Evolutionary conservation across 2,113 vertebrate species (phyloP).

Genomic region (Brachypteracias leptosomus): DNA sequence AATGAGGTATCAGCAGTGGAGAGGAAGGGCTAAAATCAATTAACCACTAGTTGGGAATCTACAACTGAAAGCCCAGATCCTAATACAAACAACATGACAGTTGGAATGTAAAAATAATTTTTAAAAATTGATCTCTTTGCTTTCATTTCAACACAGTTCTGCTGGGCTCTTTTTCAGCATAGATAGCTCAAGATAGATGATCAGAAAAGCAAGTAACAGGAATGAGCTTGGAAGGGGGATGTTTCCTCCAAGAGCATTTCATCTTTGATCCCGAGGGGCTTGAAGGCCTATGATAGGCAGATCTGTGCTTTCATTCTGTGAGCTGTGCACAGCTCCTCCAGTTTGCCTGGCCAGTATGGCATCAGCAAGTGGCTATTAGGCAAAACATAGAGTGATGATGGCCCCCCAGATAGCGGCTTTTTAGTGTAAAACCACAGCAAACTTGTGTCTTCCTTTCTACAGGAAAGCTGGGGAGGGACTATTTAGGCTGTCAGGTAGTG

Average conservation of each 20-base stretch:
- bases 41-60: not conserved
- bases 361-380: not conserved
- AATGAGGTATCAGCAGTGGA: not conserved
- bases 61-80: not conserved
- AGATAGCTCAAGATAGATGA: not conserved
- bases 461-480: too few species aligned
- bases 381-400: not conserved
- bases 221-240: not conserved
- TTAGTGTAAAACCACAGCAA: not conserved
- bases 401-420: not conserved
- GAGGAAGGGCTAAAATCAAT: not conserved
- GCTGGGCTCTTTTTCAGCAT: not conserved
- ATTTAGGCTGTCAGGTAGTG: too few species aligned
- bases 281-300: not conserved
- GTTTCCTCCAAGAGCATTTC: not conserved
- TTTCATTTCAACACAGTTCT: not conserved
- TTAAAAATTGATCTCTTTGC: not conserved
- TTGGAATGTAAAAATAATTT: not conserved
- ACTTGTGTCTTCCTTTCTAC: not conserved
- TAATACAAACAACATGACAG: not conserved
- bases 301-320: not conserved
- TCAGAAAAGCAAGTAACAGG: not conserved
- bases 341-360: not conserved
- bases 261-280: not conserved
- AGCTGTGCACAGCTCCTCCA: not conserved